phyloP scores from a whole-genome alignment of 2,797 vertebrate genomes.

The Sylvilagus floridanus region DNA sequence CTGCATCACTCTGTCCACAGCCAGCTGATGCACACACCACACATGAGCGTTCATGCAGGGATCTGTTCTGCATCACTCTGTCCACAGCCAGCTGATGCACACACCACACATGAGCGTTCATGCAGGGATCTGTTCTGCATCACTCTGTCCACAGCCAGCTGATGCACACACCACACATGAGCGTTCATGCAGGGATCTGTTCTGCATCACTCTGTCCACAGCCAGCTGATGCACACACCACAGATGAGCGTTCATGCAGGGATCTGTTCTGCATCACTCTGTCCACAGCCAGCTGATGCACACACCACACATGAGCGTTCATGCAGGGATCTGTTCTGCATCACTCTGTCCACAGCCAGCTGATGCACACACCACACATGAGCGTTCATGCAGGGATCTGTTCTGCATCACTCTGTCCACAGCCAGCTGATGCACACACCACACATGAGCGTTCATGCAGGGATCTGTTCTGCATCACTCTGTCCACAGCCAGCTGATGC shows the following conservation, averaged over 20 bases:
- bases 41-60: not conserved
- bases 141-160: not conserved
- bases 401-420: too few relatives aligned
- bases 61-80: too few relatives aligned
- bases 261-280: too few relatives aligned
- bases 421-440: not conserved
- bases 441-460: not conserved
- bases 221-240: not conserved
- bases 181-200: too few relatives aligned
- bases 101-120: not conserved
- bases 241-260: not conserved
- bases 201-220: too few relatives aligned
- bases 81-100: not conserved
- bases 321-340: too few relatives aligned
- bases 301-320: not conserved
- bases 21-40: not conserved
- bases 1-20: too few relatives aligned
- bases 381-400: too few relatives aligned
- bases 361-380: not conserved
- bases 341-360: not conserved
- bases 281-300: not conserved
- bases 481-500: not conserved
- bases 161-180: not conserved
- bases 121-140: too few relatives aligned
- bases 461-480: too few relatives aligned